Percentiles rank a stretch among this genome's conserved stretches.
phyloP scores from a whole-genome alignment of 2,113 vertebrate species.

The Chitala chitala region DNA sequence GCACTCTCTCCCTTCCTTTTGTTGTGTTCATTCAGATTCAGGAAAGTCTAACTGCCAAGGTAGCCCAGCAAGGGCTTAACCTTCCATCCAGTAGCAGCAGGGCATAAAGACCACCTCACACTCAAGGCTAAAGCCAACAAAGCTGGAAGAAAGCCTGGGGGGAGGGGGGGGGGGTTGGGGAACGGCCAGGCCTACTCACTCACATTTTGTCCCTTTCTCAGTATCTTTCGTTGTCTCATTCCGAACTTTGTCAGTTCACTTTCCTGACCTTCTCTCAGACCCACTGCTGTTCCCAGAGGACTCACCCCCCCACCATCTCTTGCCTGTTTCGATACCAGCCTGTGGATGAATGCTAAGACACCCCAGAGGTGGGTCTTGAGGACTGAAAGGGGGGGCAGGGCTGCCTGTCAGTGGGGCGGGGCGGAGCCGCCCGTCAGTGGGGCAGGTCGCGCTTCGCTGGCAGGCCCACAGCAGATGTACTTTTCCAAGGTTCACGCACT shows the following conservation, averaged over 20 bases:
- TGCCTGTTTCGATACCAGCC: neutral
- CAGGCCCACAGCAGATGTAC: slow-evolving; percentile 22
- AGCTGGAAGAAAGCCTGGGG: neutral
- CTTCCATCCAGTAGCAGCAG: slow-evolving; percentile 9
- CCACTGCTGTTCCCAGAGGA: neutral
- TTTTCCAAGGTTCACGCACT: slow-evolving; percentile 26
- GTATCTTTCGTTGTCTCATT: neutral
- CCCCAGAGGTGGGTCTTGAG: slow-evolving; percentile 4
- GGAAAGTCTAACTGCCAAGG: slow-evolving; percentile 13
- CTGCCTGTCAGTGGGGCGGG: too few relatives aligned
- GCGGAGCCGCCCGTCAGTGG: neutral
- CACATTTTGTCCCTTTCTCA: neutral
- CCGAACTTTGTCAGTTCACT: too few relatives aligned
- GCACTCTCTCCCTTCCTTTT: neutral
- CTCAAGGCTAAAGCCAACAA: slow-evolving; percentile 5
- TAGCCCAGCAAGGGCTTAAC: neutral
- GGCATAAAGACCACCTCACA: slow-evolving; percentile 18
- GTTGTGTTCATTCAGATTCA: slow-evolving; percentile 7
- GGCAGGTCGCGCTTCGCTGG: slow-evolving; percentile 11
- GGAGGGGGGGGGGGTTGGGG: neutral
- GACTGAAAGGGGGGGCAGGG: neutral
- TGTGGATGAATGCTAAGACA: neutral
- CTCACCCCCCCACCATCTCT: neutral
- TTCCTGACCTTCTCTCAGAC: neutral
- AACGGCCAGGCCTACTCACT: neutral